Conservation (phyloP, 2,113 vertebrate species). For the Casuarius casuarius region DNA sequence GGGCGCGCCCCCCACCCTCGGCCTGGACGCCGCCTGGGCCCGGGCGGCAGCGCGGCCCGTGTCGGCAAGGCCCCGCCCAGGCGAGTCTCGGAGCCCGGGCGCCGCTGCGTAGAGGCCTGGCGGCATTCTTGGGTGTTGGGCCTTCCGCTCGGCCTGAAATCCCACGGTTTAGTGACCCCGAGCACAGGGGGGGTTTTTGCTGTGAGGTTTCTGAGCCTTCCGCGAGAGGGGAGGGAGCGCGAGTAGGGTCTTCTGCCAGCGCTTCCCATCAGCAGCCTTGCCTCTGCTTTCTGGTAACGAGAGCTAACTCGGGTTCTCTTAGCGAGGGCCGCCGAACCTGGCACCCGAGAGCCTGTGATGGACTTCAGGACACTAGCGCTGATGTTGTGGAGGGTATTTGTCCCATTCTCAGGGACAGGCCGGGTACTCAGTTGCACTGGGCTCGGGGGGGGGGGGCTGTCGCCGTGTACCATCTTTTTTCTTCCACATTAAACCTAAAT, state of each 20-base stretch:
- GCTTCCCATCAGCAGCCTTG: not conserved
- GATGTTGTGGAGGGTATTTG: fast-evolving
- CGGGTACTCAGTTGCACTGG: fast-evolving
- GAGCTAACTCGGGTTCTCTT: fast-evolving
- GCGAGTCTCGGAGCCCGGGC: not conserved
- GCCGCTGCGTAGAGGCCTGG: not conserved
- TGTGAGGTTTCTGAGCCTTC: not conserved
- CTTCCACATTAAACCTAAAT: not conserved
- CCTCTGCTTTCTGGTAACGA: too few relatives aligned
- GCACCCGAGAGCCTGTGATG: too few relatives aligned
- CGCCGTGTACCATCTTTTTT: not conserved
- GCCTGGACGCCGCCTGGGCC: too few relatives aligned
- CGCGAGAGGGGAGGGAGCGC: too few relatives aligned
- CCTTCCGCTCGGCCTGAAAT: not conserved
- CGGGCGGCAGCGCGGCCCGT: not conserved
- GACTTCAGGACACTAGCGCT: not conserved
- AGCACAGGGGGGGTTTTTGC: not conserved
- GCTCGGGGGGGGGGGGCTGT: not conserved
- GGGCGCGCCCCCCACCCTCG: not conserved
- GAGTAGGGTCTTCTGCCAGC: not conserved
- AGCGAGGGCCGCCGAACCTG: not conserved
- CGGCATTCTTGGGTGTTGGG: not conserved
- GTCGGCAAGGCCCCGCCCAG: too few relatives aligned
- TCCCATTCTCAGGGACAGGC: not conserved
- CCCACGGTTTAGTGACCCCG: not conserved